Conservation (phyloP, 2,797 vertebrate species). For the Hydrolagus colliei region DNA sequence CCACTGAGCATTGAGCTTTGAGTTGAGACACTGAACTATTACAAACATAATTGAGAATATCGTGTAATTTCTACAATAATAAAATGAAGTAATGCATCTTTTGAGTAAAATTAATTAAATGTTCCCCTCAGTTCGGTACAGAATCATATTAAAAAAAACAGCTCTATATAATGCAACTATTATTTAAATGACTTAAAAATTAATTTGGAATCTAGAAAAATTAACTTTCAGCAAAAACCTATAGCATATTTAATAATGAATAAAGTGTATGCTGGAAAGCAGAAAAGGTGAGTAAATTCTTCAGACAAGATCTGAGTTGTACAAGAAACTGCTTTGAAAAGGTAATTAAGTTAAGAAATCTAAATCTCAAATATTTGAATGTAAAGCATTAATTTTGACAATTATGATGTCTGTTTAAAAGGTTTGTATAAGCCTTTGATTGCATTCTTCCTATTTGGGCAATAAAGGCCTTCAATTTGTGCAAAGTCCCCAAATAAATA, state of each 20-base stretch:
- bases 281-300: not conserved
- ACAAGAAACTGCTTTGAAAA: not conserved
- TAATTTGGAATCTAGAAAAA: not conserved
- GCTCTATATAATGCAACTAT: not conserved
- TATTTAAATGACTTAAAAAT: not conserved
- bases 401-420: no score
- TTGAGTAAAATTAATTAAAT: not conserved
- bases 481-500: not conserved
- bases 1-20: no score
- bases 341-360: not conserved
- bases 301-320: not conserved
- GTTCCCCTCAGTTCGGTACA: not conserved
- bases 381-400: not conserved
- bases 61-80: constrained; percentile 1
- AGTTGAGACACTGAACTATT: not conserved
- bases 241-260: not conserved
- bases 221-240: not conserved
- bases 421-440: not conserved
- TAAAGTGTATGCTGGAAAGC: not conserved
- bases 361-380: not conserved
- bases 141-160: not conserved
- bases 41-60: not conserved
- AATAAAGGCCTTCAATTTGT: not conserved
- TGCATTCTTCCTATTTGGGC: no score
- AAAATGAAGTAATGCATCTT: not conserved